Evolutionary conservation across 2,888 invertebrate species (phyloP).

Genomic region (Ophraella communa): DNA sequence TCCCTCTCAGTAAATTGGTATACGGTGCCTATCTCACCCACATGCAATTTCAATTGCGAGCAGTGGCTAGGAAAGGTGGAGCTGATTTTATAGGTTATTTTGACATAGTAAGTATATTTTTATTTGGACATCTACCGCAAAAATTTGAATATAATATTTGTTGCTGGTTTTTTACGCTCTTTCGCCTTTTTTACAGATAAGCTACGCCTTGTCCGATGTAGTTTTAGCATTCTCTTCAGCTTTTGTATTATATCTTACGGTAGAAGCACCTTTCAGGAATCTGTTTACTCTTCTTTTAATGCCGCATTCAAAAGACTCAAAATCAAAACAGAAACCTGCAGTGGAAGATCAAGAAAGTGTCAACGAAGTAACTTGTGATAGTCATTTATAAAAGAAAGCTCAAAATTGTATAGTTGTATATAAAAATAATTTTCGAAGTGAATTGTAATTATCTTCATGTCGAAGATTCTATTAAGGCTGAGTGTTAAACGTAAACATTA

Average conservation of each 20-base stretch:
- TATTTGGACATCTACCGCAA: too few relatives aligned
- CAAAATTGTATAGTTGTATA: not conserved
- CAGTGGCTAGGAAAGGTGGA: conserved; percentile 61
- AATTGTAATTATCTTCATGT: not conserved
- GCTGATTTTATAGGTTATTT: conserved; percentile 58
- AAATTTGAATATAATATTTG: too few relatives aligned
- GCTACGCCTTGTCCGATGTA: conserved; percentile 60
- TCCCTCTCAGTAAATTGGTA: conserved; percentile 65
- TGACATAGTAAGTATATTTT: conserved; percentile 52
- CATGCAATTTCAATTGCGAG: conserved; percentile 62
- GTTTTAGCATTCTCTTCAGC: conserved; percentile 61
- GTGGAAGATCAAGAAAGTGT: conserved; percentile 36
- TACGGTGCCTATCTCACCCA: conserved; percentile 69
- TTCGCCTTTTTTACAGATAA: conserved; percentile 62
- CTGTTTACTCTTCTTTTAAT: conserved; percentile 54
- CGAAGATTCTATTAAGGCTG: not conserved
- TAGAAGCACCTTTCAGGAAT: conserved; percentile 65
- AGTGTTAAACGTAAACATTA: not conserved
- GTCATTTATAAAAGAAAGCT: conserved; percentile 43
- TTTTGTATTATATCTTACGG: conserved; percentile 62
- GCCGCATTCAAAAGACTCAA: conserved; percentile 33
- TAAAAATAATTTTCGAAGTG: not conserved
- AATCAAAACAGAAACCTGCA: conserved; percentile 22
- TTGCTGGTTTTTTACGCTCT: too few relatives aligned
- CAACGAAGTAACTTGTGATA: conserved; percentile 46